A percentile compares a stretch with the other conserved stretches of the same genome.
Evolutionary conservation across 2,888 invertebrate species (phyloP).

Genomic region (Apamea sordens): DNA sequence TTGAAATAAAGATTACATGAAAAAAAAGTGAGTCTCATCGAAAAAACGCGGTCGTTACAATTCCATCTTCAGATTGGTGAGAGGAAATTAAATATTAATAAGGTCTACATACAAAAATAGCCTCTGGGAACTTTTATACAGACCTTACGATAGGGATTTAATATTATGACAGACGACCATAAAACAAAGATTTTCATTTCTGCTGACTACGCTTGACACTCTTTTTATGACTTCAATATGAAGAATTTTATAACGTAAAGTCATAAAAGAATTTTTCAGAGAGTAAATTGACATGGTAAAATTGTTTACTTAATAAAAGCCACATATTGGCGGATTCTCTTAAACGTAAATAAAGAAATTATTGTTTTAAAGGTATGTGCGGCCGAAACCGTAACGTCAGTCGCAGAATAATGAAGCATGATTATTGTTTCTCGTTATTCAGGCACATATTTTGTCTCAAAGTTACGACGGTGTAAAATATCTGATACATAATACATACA

Average conservation of each 20-base stretch:
- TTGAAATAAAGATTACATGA: background rate
- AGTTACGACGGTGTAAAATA: background rate
- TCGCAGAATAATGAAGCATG: background rate
- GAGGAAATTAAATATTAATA: conserved; percentile 23
- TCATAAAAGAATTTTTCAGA: background rate
- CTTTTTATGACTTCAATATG: conserved; percentile 31
- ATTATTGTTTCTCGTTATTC: background rate
- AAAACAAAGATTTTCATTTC: conserved; percentile 39
- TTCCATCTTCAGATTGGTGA: background rate
- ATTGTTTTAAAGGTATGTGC: background rate
- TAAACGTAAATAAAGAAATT: background rate
- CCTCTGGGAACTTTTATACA: background rate
- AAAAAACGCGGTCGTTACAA: background rate
- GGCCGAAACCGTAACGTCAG: background rate
- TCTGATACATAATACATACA: background rate
- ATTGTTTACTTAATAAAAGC: conserved; percentile 1
- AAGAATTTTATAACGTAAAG: conserved; percentile 5
- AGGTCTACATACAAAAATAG: background rate
- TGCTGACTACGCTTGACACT: conserved; percentile 17
- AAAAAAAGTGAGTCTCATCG: background rate
- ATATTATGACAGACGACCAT: conserved; percentile 22
- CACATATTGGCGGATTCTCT: no score
- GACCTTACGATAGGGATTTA: conserved; percentile 31
- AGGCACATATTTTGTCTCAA: background rate
- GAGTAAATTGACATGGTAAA: conserved; percentile 1